These are phyloP conservation scores for Micropterix aruncella DNA, from an alignment of 2,888 invertebrate genomes.

Conservation along the genomic window DNA sequence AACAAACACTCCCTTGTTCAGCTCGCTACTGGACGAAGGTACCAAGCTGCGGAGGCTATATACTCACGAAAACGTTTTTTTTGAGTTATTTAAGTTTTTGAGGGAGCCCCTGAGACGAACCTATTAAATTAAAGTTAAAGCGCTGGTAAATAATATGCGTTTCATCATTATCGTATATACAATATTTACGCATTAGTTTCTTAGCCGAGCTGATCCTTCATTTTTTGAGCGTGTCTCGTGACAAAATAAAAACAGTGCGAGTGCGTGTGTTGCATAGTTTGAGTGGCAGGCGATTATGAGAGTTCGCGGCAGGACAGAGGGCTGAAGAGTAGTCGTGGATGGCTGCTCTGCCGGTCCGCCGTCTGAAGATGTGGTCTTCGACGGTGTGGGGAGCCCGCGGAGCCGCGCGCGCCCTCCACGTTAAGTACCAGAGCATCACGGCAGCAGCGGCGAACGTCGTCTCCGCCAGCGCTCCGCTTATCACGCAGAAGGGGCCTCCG, in stretches of 20 bases:
- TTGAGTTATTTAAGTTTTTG: too few species aligned
- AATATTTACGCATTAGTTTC: too few species aligned
- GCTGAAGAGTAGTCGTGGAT: conserved; percentile 18
- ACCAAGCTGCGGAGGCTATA: too few species aligned
- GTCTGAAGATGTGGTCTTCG: conserved; percentile 3
- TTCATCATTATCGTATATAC: too few species aligned
- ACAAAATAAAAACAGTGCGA: neutral
- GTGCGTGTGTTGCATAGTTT: neutral
- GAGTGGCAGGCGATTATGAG: conserved; percentile 4
- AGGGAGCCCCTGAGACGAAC: too few species aligned
- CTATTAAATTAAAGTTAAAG: too few species aligned
- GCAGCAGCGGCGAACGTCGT: conserved; percentile 15
- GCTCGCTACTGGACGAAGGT: too few species aligned
- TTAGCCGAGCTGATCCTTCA: neutral
- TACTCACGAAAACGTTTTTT: too few species aligned
- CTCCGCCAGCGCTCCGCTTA: conserved; percentile 10
- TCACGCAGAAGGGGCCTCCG: conserved; percentile 14
- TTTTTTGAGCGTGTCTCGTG: neutral
- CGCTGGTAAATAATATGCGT: too few species aligned
- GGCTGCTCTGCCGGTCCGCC: conserved; percentile 24
- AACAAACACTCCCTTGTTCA: too few species aligned
- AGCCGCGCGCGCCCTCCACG: conserved; percentile 25
- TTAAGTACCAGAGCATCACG: conserved; percentile 26
- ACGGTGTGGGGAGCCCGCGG: conserved; percentile 24
- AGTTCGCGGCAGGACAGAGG: conserved; percentile 5